These are phyloP conservation scores for Mobula birostris DNA, from an alignment of 2,113 vertebrate species.

Conservation along the genomic window DNA sequence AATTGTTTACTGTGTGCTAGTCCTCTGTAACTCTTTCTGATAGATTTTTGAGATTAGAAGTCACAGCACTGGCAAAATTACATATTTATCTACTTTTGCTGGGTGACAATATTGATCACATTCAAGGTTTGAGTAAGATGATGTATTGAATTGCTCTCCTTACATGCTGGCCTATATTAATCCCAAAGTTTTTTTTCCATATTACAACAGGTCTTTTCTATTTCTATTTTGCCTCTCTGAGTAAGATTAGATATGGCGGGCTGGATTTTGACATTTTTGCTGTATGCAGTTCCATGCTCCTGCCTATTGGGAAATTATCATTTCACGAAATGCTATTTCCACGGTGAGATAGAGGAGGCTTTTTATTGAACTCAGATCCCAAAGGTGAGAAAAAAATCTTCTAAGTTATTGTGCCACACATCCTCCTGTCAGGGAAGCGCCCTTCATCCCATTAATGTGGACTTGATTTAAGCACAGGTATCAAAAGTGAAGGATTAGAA, in stretches of 20 bases:
- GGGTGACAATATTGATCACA: not conserved
- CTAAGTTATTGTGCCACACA: conserved; percentile 25
- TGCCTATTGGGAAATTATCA: not conserved
- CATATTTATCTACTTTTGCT: not conserved
- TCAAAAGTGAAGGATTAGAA: conserved; percentile 12
- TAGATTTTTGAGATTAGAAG: not conserved
- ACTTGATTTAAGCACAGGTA: conserved; percentile 1
- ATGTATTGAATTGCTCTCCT: not conserved
- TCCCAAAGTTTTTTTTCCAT: not conserved
- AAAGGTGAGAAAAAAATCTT: conserved; percentile 33
- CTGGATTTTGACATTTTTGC: not conserved
- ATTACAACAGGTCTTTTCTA: not conserved
- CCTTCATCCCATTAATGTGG: not conserved
- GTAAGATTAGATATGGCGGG: not conserved
- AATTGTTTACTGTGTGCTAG: not conserved
- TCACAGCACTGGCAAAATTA: not conserved
- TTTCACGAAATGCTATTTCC: not conserved
- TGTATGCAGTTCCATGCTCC: not conserved
- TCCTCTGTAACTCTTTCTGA: not conserved
- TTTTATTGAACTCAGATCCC: conserved; percentile 18
- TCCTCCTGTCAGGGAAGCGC: not conserved
- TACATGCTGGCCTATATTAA: not conserved
- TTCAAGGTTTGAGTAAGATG: not conserved
- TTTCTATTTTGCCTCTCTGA: not conserved
- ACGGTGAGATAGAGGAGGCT: not conserved